Conservation (phyloP, 1,140 invertebrate genomes). For the Hylaeus anthracinus region DNA sequence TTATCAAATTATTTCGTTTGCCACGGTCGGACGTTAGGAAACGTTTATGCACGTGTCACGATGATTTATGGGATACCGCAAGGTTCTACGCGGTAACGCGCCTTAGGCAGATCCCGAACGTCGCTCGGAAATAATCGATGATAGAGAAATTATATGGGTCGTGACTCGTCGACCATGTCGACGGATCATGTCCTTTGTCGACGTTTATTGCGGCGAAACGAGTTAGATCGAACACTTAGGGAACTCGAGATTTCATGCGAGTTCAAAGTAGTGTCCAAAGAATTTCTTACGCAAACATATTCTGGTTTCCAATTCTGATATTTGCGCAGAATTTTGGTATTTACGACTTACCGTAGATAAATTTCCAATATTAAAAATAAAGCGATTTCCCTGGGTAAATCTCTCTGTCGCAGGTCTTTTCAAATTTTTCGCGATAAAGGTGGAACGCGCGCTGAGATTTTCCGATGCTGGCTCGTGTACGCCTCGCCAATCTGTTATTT, state of each 20-base stretch:
- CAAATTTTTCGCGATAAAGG: slow-evolving; percentile 34
- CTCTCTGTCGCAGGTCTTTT: slow-evolving; percentile 11
- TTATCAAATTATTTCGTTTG: slow-evolving; percentile 64
- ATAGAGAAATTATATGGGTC: slow-evolving; percentile 20
- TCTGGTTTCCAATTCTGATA: slow-evolving; percentile 5
- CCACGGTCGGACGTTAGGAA: slow-evolving; percentile 55
- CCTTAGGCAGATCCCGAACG: slow-evolving; percentile 3
- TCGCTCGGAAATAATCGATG: slow-evolving; percentile 36
- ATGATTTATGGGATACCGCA: slow-evolving; percentile 57
- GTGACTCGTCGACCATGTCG: not conserved
- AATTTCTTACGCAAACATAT: not conserved
- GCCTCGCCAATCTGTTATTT: slow-evolving; percentile 37
- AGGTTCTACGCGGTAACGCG: not conserved
- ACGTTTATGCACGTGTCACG: slow-evolving; percentile 64
- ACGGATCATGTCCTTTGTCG: not conserved
- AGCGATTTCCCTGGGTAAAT: slow-evolving; percentile 32
- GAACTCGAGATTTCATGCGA: too few species aligned
- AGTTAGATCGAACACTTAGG: not conserved
- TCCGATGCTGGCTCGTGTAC: slow-evolving; percentile 16
- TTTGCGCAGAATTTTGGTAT: not conserved
- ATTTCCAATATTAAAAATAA: slow-evolving; percentile 27
- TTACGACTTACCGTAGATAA: not conserved
- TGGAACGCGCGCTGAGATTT: slow-evolving; percentile 32
- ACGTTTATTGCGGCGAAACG: too few species aligned
- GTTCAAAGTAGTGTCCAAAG: not conserved